phyloP scores from a whole-genome alignment of 2,888 invertebrate genomes.

The Mylabris sibirica region DNA sequence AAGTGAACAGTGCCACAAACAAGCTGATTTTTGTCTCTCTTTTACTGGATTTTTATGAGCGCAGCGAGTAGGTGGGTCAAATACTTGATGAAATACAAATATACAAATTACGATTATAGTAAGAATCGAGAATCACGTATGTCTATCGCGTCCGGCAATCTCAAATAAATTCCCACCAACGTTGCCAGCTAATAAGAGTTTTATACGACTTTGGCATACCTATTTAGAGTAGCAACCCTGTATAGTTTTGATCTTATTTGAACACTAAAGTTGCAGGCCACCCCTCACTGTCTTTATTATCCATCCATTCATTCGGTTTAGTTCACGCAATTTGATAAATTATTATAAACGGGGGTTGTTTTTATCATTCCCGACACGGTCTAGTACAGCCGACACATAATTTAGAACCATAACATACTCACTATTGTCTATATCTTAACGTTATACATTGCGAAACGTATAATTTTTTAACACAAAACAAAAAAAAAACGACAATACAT shows the following conservation, averaged over 20 bases:
- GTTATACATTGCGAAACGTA: not conserved
- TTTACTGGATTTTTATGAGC: too few relatives aligned
- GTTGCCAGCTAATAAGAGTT: too few relatives aligned
- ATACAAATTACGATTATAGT: too few relatives aligned
- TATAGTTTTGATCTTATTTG: constrained; percentile 12
- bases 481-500: not conserved
- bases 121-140: too few relatives aligned
- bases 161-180: too few relatives aligned
- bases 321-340: constrained; percentile 31
- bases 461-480: not conserved
- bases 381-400: not conserved
- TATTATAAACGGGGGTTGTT: not conserved
- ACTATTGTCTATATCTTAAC: not conserved
- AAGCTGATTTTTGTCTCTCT: too few relatives aligned
- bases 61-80: too few relatives aligned
- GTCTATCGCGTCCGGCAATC: too few relatives aligned
- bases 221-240: too few relatives aligned
- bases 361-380: not conserved
- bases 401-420: not conserved
- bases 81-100: too few relatives aligned
- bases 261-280: constrained; percentile 26
- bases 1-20: too few relatives aligned
- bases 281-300: constrained; percentile 13
- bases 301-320: not conserved
- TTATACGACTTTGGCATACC: too few relatives aligned